Evolutionary conservation across 2,113 vertebrate species (phyloP), one percentile per base, ranked within the genome.

Genomic region (Morphnarchus princeps): DNA sequence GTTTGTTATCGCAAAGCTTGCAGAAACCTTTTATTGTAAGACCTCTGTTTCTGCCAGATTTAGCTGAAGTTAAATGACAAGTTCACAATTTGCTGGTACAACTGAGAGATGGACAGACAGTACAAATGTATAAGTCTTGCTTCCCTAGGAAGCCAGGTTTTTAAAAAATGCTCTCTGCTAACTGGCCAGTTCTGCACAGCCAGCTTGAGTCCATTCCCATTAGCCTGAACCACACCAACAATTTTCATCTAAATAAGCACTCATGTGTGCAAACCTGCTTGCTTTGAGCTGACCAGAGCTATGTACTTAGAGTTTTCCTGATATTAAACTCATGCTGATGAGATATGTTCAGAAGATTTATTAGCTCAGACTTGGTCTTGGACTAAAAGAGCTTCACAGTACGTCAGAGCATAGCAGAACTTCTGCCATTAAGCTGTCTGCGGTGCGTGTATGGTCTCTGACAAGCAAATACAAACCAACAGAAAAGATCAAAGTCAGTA

Each of bases 391-490:
- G 47, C 87, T 78, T 55, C 49, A 4, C 73, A 3, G 55, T 8
- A 6, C 10, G 19, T 52, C 49, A 42, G 40, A 78, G 49, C 9
- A 0, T 2, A 36, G 66, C 66, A 58, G 59, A 69, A 5, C 34
- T 17, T 7, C 9, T 20, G 47, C 82, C 32, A 0, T n/a, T 28
- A 34, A 69, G 67, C 72, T 52, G 49, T 34, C 38, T 74, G 47
- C 2, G 3, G 16, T 26, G 47, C 3, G 1, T 6, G 0, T 9
- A 3, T 31, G 45, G 15, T 22, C 74, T 58, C 40, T 67, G 76
- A 49, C 76, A 54, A 42, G 54, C 82, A 45, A 49, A 80, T 40
- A 65, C 73, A 57, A 11, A 12, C 40, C 85, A 26, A 10, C n/a
- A 76, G 82, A 16, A 61, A 50, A 63, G 77, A 81, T 94, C 34